Conservation (phyloP, 2,113 vertebrate species). For the Ammospiza nelsoni region DNA sequence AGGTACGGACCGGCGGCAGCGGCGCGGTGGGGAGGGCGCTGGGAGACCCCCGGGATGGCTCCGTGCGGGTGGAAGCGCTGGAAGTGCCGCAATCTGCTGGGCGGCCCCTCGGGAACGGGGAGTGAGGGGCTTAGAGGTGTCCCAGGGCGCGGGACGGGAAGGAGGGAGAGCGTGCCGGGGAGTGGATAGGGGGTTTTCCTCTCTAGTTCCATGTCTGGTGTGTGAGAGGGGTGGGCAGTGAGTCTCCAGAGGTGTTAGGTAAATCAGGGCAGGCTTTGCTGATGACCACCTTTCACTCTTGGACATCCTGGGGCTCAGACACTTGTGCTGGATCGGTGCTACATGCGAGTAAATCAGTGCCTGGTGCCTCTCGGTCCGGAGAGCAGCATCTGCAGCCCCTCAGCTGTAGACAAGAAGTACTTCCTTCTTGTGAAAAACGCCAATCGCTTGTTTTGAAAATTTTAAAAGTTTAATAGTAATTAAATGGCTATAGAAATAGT, state of each 20-base stretch:
- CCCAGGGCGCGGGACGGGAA: not conserved
- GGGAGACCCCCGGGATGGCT: not conserved
- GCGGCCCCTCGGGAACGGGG: not conserved
- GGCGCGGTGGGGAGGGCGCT: not conserved
- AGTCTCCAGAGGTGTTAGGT: not conserved
- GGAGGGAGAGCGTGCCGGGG: not conserved
- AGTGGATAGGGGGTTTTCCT: not conserved
- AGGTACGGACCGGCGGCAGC: not conserved
- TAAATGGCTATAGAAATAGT: too few species aligned
- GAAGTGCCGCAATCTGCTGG: not conserved
- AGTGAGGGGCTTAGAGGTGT: accelerated
- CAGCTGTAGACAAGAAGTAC: not conserved
- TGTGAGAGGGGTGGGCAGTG: not conserved
- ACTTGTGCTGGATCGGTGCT: not conserved
- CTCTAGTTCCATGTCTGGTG: accelerated
- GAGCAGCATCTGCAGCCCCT: not conserved
- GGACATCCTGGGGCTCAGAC: not conserved
- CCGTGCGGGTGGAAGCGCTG: not conserved
- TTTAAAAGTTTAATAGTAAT: too few species aligned
- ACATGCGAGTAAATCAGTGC: accelerated
- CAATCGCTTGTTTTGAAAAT: too few species aligned
- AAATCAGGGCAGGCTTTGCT: not conserved
- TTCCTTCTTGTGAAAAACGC: not conserved
- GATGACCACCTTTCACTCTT: accelerated
- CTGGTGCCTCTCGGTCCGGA: not conserved